phyloP scores from a whole-genome alignment of 2,797 vertebrate genomes.

The Artibeus jamaicensis region DNA sequence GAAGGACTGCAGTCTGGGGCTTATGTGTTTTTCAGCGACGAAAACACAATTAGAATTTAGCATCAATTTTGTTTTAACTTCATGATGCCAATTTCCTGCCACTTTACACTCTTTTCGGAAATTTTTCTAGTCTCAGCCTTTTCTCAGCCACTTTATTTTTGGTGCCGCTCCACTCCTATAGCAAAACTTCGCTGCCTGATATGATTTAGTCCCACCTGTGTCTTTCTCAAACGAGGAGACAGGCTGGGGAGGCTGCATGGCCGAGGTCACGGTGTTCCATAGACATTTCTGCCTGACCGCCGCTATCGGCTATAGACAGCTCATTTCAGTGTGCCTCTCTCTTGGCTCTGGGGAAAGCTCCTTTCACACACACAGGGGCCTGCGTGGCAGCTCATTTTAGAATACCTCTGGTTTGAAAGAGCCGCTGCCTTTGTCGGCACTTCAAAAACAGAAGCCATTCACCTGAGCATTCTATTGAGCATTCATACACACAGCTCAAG shows the following conservation, averaged over 20 bases:
- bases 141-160: neutral
- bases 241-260: neutral
- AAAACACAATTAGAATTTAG: slow-evolving; percentile 16
- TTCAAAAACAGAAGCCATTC: neutral
- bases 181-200: neutral
- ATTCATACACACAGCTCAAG: neutral
- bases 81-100: neutral
- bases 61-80: slow-evolving; percentile 21
- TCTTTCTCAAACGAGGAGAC: slow-evolving; percentile 17
- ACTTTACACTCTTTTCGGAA: neutral
- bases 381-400: neutral
- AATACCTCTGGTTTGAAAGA: neutral
- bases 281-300: neutral
- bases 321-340: neutral
- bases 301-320: neutral
- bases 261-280: neutral
- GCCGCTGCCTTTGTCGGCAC: neutral
- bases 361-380: neutral
- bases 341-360: neutral
- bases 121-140: slow-evolving; percentile 11
- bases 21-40: slow-evolving; percentile 40
- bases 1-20: slow-evolving; percentile 24
- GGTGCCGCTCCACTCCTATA: neutral
- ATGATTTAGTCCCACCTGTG: neutral
- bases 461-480: neutral